These are phyloP conservation scores for Engystomops pustulosus DNA, from an alignment of 2,113 vertebrate genomes.

Conservation along the genomic window DNA sequence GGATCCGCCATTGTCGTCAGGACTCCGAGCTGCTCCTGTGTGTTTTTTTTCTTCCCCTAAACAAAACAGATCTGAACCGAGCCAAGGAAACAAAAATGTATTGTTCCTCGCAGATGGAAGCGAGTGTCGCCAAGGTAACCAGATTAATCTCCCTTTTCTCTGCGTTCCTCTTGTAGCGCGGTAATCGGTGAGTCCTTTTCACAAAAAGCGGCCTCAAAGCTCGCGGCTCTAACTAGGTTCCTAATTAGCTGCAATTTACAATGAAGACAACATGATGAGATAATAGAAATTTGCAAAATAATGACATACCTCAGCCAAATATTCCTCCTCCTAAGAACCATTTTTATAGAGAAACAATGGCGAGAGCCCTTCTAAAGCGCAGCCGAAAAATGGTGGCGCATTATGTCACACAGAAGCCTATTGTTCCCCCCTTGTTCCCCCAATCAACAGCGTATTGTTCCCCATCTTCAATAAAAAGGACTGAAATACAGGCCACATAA, in stretches of 20 bases:
- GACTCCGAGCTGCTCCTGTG: slow-evolving; percentile 71
- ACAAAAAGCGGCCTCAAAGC: slow-evolving; percentile 99
- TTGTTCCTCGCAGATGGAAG: slow-evolving; percentile 99
- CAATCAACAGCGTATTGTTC: slow-evolving; percentile 99
- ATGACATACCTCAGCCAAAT: slow-evolving; percentile 99
- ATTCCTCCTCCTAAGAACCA: slow-evolving; percentile 99
- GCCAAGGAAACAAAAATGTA: slow-evolving; percentile 99
- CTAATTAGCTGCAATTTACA: slow-evolving; percentile 99
- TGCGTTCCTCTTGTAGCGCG: slow-evolving; percentile 98
- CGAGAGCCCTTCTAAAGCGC: slow-evolving; percentile 97
- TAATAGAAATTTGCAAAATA: slow-evolving; percentile 99
- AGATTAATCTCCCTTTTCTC: slow-evolving; percentile 99
- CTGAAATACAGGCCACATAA: slow-evolving; percentile 98
- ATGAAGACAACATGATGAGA: slow-evolving; percentile 99
- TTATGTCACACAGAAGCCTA: slow-evolving; percentile 99
- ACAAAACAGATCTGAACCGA: slow-evolving; percentile 98
- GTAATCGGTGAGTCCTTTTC: slow-evolving; percentile 99
- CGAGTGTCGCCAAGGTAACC: slow-evolving; percentile 99
- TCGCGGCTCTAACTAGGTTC: slow-evolving; percentile 98
- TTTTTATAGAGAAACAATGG: slow-evolving; percentile 98
- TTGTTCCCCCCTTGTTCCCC: slow-evolving; percentile 99
- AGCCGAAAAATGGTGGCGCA: slow-evolving; percentile 98
- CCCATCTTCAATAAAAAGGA: slow-evolving; percentile 99
- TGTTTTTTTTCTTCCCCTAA: slow-evolving; percentile 75
- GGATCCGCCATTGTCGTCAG: slow-evolving; percentile 91